These are phyloP conservation scores for Leptinotarsa rubiginosa DNA, from an alignment of 2,888 invertebrate genomes.

Conservation along the genomic window DNA sequence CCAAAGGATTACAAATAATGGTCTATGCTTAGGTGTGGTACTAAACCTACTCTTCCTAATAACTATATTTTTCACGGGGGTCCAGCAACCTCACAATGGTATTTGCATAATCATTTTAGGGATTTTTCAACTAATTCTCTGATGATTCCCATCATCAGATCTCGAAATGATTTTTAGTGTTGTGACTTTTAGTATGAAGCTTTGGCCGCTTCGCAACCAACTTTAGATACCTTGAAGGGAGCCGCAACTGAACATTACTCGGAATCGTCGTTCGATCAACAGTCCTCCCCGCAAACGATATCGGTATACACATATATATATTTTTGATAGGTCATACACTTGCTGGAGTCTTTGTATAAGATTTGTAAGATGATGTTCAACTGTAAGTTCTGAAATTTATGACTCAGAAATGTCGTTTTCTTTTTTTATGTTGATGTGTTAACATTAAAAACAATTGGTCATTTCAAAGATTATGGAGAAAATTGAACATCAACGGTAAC, in stretches of 20 bases:
- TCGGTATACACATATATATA: conserved; percentile 64
- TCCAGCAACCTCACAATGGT: not conserved
- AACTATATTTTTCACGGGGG: not conserved
- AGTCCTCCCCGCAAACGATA: conserved; percentile 60
- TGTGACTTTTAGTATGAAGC: conserved; percentile 62
- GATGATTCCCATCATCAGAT: not conserved
- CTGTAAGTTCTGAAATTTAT: not conserved
- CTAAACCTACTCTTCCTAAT: not conserved
- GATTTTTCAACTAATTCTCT: not conserved
- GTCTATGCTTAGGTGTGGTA: not conserved
- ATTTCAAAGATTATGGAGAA: no score
- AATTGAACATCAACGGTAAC: no score
- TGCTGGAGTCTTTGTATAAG: conserved; percentile 1
- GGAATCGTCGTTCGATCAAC: conserved; percentile 66
- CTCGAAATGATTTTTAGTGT: conserved; percentile 22
- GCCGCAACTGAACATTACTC: conserved; percentile 59
- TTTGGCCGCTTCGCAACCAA: conserved; percentile 59
- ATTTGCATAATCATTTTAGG: not conserved
- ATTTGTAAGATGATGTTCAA: not conserved
- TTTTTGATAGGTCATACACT: conserved; percentile 7
- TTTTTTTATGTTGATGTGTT: no score
- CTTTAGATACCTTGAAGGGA: conserved; percentile 56
- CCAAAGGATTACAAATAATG: not conserved
- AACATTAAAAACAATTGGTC: no score
- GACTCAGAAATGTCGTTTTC: no score